Percentiles rank a stretch among this genome's conserved stretches.
phyloP scores from a whole-genome alignment of 2,888 invertebrate species.

The Xylota segnis region DNA sequence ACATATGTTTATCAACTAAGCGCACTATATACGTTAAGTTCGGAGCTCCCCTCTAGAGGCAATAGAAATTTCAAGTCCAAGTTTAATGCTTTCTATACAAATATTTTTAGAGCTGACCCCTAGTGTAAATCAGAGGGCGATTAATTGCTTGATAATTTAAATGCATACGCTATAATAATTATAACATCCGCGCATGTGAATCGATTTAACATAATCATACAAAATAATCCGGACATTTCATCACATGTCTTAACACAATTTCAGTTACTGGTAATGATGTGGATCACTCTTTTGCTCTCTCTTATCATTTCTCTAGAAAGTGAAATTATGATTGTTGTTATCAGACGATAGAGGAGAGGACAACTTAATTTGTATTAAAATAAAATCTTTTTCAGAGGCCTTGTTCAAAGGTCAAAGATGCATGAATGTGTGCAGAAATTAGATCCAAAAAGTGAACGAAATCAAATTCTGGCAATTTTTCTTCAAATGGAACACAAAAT shows the following conservation, averaged over 20 bases:
- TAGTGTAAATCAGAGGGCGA: slow-evolving; percentile 19
- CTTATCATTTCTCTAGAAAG: slow-evolving; percentile 10
- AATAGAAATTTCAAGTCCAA: slow-evolving; percentile 31
- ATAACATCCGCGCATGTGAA: background rate
- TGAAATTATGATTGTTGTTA: slow-evolving; percentile 1
- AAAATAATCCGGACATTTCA: background rate
- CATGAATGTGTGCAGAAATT: background rate
- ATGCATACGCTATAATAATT: background rate
- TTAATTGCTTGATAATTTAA: slow-evolving; percentile 12
- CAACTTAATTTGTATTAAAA: background rate
- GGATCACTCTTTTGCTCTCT: slow-evolving; percentile 25
- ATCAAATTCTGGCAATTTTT: background rate
- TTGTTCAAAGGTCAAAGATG: background rate
- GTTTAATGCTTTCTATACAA: slow-evolving; percentile 20
- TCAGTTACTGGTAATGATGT: background rate
- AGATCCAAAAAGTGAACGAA: background rate
- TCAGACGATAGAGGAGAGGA: background rate
- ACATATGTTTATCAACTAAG: slow-evolving; percentile 1
- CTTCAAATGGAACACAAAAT: too few species aligned
- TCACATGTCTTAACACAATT: background rate
- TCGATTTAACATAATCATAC: slow-evolving; percentile 12
- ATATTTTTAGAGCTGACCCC: slow-evolving; percentile 24
- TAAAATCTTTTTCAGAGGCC: background rate
- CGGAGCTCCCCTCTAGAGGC: background rate
- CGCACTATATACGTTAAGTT: slow-evolving; percentile 2